Evolutionary conservation across 2,113 vertebrate species (phyloP).

Genomic region (Dasyornis broadbenti): DNA sequence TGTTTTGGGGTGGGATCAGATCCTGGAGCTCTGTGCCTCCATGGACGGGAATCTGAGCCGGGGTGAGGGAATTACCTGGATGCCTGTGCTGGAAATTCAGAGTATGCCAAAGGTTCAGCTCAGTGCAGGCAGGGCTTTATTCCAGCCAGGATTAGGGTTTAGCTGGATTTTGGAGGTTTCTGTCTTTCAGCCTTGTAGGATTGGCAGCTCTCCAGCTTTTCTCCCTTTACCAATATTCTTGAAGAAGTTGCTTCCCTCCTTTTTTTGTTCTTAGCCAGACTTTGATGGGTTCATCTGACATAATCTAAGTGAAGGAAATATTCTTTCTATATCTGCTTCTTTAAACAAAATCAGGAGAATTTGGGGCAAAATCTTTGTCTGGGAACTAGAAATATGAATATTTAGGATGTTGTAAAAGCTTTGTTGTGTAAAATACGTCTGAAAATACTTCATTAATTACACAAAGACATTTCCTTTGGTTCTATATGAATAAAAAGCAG

Average conservation of each 20-base stretch:
- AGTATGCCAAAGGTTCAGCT: neutral
- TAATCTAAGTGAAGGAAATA: neutral
- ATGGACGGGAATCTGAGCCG: neutral
- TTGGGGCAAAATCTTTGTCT: neutral
- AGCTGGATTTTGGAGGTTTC: rapidly evolving
- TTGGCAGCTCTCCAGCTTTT: neutral
- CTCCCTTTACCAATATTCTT: neutral
- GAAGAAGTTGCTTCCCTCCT: neutral
- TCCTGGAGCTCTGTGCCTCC: neutral
- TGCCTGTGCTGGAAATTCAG: neutral
- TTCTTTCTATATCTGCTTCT: rapidly evolving
- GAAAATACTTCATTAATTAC: neutral
- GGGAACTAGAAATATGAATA: rapidly evolving
- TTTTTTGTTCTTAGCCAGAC: neutral
- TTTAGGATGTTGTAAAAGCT: neutral
- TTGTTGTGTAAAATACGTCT: neutral
- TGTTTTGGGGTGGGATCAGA: neutral
- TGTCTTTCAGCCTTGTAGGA: neutral
- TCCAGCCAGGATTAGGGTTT: neutral
- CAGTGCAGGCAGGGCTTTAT: rapidly evolving
- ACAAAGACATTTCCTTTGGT: neutral
- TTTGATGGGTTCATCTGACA: neutral
- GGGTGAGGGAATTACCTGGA: neutral
- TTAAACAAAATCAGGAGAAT: neutral
- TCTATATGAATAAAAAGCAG: neutral